Evolutionary conservation across 1,140 invertebrate genomes (phyloP).

Genomic region (Sitodiplosis mosellana): DNA sequence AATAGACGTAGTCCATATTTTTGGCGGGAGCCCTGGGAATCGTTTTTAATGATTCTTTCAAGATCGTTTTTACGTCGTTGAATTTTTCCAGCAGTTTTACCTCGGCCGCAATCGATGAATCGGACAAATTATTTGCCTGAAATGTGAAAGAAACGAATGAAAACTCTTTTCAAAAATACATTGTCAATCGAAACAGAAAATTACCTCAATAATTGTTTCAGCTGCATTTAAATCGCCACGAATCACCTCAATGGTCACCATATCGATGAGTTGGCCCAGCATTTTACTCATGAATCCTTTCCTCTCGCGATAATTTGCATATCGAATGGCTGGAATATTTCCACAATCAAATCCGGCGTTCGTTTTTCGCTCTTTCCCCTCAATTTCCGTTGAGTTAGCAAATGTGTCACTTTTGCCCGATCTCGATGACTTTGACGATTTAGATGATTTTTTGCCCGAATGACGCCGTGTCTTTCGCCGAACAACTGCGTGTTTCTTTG

Average conservation of each 20-base stretch:
- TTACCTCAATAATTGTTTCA: constrained; percentile 21
- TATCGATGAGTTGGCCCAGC: constrained; percentile 16
- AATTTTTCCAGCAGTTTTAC: constrained; percentile 5
- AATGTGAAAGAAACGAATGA: no score
- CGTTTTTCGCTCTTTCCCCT: constrained; percentile 8
- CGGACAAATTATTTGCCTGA: neutral
- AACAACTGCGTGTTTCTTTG: constrained; percentile 11
- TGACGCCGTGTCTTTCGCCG: constrained; percentile 14
- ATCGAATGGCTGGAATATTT: neutral
- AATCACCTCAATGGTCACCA: constrained; percentile 20
- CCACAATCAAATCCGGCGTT: neutral
- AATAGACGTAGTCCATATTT: constrained; percentile 9
- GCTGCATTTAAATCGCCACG: constrained; percentile 20
- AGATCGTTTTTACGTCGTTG: constrained; percentile 20
- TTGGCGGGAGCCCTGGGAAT: constrained; percentile 7
- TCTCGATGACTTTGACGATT: constrained; percentile 11
- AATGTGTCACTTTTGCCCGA: constrained; percentile 5
- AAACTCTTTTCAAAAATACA: neutral
- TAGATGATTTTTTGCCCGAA: neutral
- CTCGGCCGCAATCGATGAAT: neutral
- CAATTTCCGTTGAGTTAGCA: constrained; percentile 1
- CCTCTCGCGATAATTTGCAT: constrained; percentile 2
- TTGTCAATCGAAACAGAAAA: neutral
- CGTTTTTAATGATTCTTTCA: constrained; percentile 16
- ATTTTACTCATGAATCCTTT: constrained; percentile 20